Conservation (phyloP, 2,888 invertebrate genomes). For the Cantharis rufa region DNA sequence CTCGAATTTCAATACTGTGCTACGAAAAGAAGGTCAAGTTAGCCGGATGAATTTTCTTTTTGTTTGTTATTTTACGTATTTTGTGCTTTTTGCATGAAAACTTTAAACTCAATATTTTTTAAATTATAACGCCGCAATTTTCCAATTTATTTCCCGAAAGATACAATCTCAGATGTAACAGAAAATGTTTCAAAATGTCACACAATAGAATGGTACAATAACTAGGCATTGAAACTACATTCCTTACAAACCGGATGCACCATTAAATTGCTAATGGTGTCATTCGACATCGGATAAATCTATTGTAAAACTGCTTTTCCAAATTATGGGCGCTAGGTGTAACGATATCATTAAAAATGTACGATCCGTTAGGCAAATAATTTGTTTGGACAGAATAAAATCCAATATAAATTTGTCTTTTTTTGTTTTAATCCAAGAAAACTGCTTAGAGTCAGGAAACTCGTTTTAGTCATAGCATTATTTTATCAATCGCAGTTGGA, state of each 20-base stretch:
- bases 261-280: slow-evolving; percentile 20
- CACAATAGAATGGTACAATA: neutral
- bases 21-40: slow-evolving; percentile 12
- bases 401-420: neutral
- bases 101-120: neutral
- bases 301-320: neutral
- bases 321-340: neutral
- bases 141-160: neutral
- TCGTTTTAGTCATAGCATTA: neutral
- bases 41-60: neutral
- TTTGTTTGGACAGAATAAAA: neutral
- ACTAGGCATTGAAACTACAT: neutral
- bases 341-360: neutral
- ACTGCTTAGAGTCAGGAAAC: neutral
- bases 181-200: neutral
- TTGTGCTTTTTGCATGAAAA: neutral
- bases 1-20: slow-evolving; percentile 14
- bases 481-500: neutral
- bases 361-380: neutral
- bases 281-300: slow-evolving; percentile 12
- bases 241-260: slow-evolving; percentile 11
- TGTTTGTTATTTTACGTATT: neutral
- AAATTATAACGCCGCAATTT: neutral
- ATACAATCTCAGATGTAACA: neutral
- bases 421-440: neutral